A percentile compares a stretch with the other conserved stretches of the same genome.
Evolutionary conservation across 2,797 vertebrate species (phyloP).

Genomic region (Eutrigla gurnardus): DNA sequence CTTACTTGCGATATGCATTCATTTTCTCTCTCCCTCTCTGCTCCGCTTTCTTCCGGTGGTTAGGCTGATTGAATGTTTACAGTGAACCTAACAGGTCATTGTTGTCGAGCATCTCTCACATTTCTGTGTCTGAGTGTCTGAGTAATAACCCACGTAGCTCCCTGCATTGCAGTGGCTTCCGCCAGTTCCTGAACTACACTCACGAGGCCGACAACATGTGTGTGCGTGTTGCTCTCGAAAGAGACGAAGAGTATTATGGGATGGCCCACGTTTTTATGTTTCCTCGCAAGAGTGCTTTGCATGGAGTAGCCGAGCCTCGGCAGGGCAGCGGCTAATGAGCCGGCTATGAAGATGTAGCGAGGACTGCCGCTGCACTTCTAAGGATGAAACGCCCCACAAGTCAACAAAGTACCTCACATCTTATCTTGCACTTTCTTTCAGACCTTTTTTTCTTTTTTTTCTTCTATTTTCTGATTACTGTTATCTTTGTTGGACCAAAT

Average conservation of each 20-base stretch:
- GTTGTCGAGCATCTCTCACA: conserved; percentile 39
- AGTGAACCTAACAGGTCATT: conserved; percentile 52
- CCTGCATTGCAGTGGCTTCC: conserved; percentile 67
- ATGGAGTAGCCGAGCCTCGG: conserved; percentile 67
- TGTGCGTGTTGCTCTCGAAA: conserved; percentile 38
- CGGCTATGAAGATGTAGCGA: conserved; percentile 60
- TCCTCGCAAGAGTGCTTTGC: conserved; percentile 69
- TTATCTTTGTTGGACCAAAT: conserved; percentile 24
- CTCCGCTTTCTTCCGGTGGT: conserved; percentile 36
- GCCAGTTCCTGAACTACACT: conserved; percentile 65
- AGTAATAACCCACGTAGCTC: conserved; percentile 60
- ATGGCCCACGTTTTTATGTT: conserved; percentile 62
- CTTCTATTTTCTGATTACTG: conserved; percentile 12
- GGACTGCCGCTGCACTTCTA: conserved; percentile 57
- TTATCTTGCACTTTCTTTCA: conserved; percentile 31
- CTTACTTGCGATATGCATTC: conserved; percentile 30
- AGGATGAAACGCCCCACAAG: conserved; percentile 52
- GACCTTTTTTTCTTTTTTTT: conserved; percentile 20
- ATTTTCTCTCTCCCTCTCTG: conserved; percentile 31
- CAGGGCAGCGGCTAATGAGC: conserved; percentile 82
- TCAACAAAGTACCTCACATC: conserved; percentile 63
- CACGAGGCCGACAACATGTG: conserved; percentile 40
- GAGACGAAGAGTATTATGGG: conserved; percentile 60
- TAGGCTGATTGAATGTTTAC: conserved; percentile 59
- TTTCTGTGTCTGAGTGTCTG: conserved; percentile 46